Evolutionary conservation across 1,140 invertebrate genomes (phyloP).

Genomic region (Antheraea pernyi): DNA sequence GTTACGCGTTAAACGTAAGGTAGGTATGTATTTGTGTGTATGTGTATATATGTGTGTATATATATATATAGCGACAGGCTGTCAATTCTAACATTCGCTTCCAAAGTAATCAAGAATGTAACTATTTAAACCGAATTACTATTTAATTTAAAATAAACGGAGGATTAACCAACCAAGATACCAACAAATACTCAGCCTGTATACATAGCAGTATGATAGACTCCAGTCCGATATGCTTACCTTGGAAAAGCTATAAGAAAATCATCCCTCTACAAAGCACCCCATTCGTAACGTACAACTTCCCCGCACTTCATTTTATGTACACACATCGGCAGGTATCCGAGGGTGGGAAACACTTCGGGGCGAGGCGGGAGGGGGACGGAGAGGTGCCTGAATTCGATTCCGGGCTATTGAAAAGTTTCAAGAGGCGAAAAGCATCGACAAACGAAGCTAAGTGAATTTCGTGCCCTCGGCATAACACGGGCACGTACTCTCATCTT

Average conservation of each 20-base stretch:
- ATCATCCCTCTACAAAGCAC: not conserved
- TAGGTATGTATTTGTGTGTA: too few relatives aligned
- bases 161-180: not conserved
- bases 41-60: too few relatives aligned
- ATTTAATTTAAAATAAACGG: too few relatives aligned
- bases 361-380: slow-evolving; percentile 14
- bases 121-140: too few relatives aligned
- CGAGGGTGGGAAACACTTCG: slow-evolving; percentile 16
- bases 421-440: slow-evolving; percentile 78
- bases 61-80: too few relatives aligned
- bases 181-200: not conserved
- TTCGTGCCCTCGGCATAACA: slow-evolving; percentile 62
- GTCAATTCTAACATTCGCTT: too few relatives aligned
- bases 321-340: slow-evolving; percentile 28
- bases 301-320: slow-evolving; percentile 5
- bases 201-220: too few relatives aligned
- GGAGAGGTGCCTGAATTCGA: slow-evolving; percentile 58
- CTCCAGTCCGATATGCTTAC: too few relatives aligned
- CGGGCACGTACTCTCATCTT: slow-evolving; percentile 40
- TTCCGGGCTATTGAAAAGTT: slow-evolving; percentile 77
- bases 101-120: too few relatives aligned
- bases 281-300: not conserved
- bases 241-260: not conserved
- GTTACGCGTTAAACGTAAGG: too few relatives aligned
- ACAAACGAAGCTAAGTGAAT: slow-evolving; percentile 78